Evolutionary conservation across 2,797 vertebrate genomes (phyloP), one percentile per base, ranked within the genome.

Genomic region (Perdix hodgsoniae): DNA sequence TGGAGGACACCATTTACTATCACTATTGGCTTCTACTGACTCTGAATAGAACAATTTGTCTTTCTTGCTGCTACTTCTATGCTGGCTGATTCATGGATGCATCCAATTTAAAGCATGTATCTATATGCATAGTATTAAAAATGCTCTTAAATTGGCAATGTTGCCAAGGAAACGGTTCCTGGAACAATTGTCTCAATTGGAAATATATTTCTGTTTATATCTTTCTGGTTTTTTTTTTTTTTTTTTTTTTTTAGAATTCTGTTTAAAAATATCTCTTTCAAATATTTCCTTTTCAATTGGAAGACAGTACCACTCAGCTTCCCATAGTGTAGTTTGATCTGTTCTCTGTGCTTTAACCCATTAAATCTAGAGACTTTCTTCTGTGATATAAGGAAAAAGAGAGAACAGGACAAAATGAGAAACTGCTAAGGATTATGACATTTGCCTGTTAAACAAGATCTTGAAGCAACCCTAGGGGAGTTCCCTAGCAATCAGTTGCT

Each of bases 1-100:
- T 3, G 40, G 33, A 54, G 7, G 76, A 74, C 33, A 47, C 1
- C 11, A 60, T 3, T 6, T 74, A 0, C 0, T 27, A 0, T 15
- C 52, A 31, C 33, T 54, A 10, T 12, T 77, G 13, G 5, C 14
- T 77, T 90, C 54, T 59, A 4, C 8, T 60, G 24, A 16, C 18
- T 50, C 35, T 66, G 35, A 87, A 60, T 31, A 6, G 40, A 77
- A 19, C 11, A 71, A 6, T 31, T 45, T 33, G 0, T 17, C 31
- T 37, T 74, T 65, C 33, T 85, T 74, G 35, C n/a, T 77, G 3
- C 14, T 83, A 35, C n/a, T 54, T 75, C 59, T 63, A n/a, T 52
- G 9, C 14, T 56, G 26, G 42, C 7, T 4, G 1, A 8, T 42
- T 50, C 5, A 75, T 54, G 74, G 15, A 47, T 6, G 21, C 6